These are phyloP conservation scores for Acanthosepion lycidas DNA, from an alignment of 2,888 invertebrate species.

Conservation along the genomic window DNA sequence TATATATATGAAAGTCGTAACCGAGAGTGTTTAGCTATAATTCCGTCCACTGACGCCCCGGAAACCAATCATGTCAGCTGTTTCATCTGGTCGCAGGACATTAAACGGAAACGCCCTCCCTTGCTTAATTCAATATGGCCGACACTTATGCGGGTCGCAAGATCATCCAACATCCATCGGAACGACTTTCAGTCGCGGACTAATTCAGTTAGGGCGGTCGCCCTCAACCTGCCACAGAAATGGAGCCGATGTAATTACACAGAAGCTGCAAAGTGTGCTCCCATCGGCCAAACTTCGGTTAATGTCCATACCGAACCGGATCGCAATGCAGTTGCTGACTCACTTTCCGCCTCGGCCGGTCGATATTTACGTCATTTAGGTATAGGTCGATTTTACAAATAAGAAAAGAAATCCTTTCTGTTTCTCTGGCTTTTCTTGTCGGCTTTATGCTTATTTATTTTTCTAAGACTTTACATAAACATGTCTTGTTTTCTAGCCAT, in stretches of 20 bases:
- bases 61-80: not conserved
- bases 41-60: not conserved
- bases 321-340: not conserved
- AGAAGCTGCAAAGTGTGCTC: not conserved
- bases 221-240: slow-evolving; percentile 21
- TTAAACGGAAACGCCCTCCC: not conserved
- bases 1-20: not conserved
- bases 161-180: slow-evolving; percentile 33
- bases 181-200: not conserved
- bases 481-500: not conserved
- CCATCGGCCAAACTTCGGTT: not conserved
- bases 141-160: slow-evolving; percentile 33
- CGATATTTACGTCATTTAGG: not conserved
- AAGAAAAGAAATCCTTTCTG: not conserved
- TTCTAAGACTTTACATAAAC: not conserved
- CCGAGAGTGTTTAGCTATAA: not conserved
- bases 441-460: not conserved
- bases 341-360: not conserved
- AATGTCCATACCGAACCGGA: not conserved
- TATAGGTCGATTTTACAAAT: not conserved
- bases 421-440: not conserved
- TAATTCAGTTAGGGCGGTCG: not conserved
- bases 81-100: slow-evolving; percentile 20
- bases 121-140: slow-evolving; percentile 16
- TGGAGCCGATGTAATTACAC: not conserved